Evolutionary conservation across 2,113 vertebrate species (phyloP).

Genomic region (Cheilinus undulatus): DNA sequence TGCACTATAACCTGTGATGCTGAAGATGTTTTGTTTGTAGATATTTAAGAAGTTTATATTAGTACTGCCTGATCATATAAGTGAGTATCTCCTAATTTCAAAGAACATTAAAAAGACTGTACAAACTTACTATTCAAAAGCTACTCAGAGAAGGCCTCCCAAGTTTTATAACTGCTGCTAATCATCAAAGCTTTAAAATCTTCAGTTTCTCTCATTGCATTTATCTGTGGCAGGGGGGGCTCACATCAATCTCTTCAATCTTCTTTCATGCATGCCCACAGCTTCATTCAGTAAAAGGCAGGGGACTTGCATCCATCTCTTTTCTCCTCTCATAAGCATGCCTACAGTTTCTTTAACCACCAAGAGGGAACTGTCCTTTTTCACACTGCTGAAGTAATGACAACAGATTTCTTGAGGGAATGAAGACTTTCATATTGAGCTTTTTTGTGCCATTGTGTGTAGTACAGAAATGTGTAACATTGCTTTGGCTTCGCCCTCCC

Average conservation of each 20-base stretch:
- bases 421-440: slow-evolving; percentile 16
- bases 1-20: too few relatives aligned
- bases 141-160: too few relatives aligned
- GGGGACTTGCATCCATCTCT: slow-evolving; percentile 3
- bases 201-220: not conserved
- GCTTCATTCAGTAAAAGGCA: not conserved
- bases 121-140: too few relatives aligned
- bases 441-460: slow-evolving; percentile 31
- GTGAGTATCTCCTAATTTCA: too few relatives aligned
- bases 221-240: not conserved
- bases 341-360: slow-evolving; percentile 12
- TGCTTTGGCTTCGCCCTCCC: slow-evolving; percentile 32
- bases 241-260: not conserved
- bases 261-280: not conserved
- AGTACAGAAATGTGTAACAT: slow-evolving; percentile 44
- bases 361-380: slow-evolving; percentile 26
- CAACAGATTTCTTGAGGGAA: slow-evolving; percentile 23
- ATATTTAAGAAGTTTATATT: too few relatives aligned
- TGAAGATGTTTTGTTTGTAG: too few relatives aligned
- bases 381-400: slow-evolving; percentile 24
- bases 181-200: slow-evolving; percentile 5
- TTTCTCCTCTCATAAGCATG: slow-evolving; percentile 5
- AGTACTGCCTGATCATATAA: too few relatives aligned
- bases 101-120: too few relatives aligned
- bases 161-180: slow-evolving; percentile 3